These are phyloP conservation scores for Noctua janthe DNA, from an alignment of 2,888 invertebrate genomes.

Conservation along the genomic window DNA sequence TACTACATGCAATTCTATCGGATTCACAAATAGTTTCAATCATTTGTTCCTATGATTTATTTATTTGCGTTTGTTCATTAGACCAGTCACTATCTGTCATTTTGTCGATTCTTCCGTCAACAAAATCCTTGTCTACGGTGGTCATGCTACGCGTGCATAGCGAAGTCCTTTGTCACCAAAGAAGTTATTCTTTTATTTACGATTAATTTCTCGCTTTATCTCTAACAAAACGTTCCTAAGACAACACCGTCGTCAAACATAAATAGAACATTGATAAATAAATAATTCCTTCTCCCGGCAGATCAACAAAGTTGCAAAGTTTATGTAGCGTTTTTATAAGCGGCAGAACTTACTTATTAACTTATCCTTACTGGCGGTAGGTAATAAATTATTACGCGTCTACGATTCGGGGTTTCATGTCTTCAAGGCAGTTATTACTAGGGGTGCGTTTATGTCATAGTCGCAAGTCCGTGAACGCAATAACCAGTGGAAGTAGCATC, in stretches of 20 bases:
- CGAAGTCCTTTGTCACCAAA: neutral
- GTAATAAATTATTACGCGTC: slow-evolving; percentile 74
- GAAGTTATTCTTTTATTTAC: neutral
- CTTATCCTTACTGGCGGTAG: slow-evolving; percentile 60
- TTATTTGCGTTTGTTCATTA: neutral
- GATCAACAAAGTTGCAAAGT: slow-evolving; percentile 67
- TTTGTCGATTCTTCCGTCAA: too few relatives aligned
- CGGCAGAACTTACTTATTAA: slow-evolving; percentile 67
- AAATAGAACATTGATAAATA: slow-evolving; percentile 60
- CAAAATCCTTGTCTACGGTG: too few relatives aligned
- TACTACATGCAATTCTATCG: too few relatives aligned
- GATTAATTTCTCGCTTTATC: slow-evolving; percentile 21
- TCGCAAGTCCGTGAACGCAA: slow-evolving; percentile 78
- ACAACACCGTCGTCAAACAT: slow-evolving; percentile 33
- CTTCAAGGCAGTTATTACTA: slow-evolving; percentile 75
- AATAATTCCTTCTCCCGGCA: slow-evolving; percentile 61
- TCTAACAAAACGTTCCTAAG: slow-evolving; percentile 34
- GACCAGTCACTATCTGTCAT: too few relatives aligned
- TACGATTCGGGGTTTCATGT: slow-evolving; percentile 77
- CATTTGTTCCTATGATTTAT: neutral
- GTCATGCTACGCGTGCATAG: too few relatives aligned
- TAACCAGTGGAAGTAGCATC: slow-evolving; percentile 82
- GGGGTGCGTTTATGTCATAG: slow-evolving; percentile 81
- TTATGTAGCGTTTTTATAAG: slow-evolving; percentile 71
- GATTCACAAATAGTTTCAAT: neutral